A percentile compares a stretch with the other conserved stretches of the same genome.
phyloP scores from a whole-genome alignment of 2,797 vertebrate species.

The Corythornis leucogaster region DNA sequence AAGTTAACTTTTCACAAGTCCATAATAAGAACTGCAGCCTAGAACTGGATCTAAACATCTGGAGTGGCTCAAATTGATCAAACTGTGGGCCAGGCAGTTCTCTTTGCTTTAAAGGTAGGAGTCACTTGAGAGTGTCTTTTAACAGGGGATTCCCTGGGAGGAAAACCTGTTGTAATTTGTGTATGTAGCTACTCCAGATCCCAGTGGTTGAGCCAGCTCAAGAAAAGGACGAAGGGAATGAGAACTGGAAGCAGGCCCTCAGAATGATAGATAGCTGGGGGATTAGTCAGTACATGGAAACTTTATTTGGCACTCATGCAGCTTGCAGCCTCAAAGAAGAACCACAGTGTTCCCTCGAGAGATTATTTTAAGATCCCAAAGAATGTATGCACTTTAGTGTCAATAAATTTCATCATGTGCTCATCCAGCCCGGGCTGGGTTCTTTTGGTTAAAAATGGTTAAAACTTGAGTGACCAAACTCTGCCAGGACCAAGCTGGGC shows the following conservation, averaged over 20 bases:
- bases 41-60: not conserved
- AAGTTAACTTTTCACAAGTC: not conserved
- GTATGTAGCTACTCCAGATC: not conserved
- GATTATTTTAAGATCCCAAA: constrained; percentile 60
- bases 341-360: constrained; percentile 32
- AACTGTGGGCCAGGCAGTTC: not conserved
- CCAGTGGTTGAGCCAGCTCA: not conserved
- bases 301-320: constrained; percentile 21
- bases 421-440: not conserved
- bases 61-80: not conserved
- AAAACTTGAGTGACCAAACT: not conserved
- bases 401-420: not conserved
- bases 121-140: not conserved
- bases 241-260: not conserved
- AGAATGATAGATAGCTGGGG: not conserved
- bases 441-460: not conserved
- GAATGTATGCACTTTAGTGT: not conserved
- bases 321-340: constrained; percentile 4
- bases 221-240: not conserved
- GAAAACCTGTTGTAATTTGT: not conserved
- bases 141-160: not conserved
- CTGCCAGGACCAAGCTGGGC: not conserved
- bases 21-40: not conserved
- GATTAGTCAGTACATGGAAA: constrained; percentile 40
- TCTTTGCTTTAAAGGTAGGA: not conserved